Evolutionary conservation across 1,140 invertebrate species (phyloP).

Genomic region (Diprion similis): DNA sequence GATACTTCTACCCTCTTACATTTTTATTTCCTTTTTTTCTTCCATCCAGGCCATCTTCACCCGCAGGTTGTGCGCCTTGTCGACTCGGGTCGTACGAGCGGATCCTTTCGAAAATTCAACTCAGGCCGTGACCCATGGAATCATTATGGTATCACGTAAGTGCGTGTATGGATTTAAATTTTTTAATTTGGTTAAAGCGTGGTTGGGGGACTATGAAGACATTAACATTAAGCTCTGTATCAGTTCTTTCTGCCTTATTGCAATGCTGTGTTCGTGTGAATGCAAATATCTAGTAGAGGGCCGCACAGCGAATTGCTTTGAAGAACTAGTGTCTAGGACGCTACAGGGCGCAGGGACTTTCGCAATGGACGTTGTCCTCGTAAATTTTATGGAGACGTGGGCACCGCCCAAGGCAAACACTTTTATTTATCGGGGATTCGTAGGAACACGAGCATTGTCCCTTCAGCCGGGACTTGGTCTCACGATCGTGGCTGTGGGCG

Average conservation of each 20-base stretch:
- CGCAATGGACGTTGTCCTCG: background rate
- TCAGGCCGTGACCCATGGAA: too few relatives aligned
- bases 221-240: too few relatives aligned
- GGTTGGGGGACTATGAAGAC: too few relatives aligned
- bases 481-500: background rate
- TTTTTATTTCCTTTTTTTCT: background rate
- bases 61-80: background rate
- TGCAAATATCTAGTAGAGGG: background rate
- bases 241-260: too few relatives aligned
- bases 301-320: background rate
- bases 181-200: too few relatives aligned
- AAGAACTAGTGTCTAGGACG: background rate
- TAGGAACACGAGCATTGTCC: background rate
- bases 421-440: constrained; percentile 2
- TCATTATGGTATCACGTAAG: too few relatives aligned
- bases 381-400: background rate
- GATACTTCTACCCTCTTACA: background rate
- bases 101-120: too few relatives aligned
- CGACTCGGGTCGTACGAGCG: background rate
- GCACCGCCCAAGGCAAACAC: constrained; percentile 3
- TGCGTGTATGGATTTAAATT: too few relatives aligned
- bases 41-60: background rate
- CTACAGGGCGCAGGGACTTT: background rate
- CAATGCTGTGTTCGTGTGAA: too few relatives aligned
- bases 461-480: background rate